Base-by-base conservation (phyloP, 2,888 invertebrate species). In the Folsomia candida region DNA sequence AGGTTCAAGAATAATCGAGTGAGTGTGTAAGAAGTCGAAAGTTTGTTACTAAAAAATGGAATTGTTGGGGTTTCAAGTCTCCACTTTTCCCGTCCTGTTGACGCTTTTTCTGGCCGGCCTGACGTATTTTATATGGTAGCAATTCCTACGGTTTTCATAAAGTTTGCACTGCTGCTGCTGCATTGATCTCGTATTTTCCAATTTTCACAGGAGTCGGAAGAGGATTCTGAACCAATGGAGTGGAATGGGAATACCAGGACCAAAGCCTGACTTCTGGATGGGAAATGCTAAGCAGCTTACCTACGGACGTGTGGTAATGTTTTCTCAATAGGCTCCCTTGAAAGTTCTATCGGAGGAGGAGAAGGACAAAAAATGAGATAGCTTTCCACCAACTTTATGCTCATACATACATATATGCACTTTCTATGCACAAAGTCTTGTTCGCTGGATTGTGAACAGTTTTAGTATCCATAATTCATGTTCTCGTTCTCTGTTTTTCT, bases 231-330 rank as follows among this genome's bases (percentile, higher is more conserved):
- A 63, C 64, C 74, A 77, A 70, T 79, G 79, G 79, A 75, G 77
- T 51, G 72, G 76, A n/a, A 69, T 78, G 72, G 77, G 78, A 4
- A 76, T 79, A 67, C 70, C 70, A 58, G 79, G 79, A 11, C 79
- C 78, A 6, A 70, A 73, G 61, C 79, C 79, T 27, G 74, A 79
- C 71, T 79, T 79, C 68, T 78, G 77, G 78, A 74, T 73, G 62
- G 79, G 79, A 65, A 79, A 79, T 69, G 78, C 75, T 54, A 79
- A 79, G 57, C 74, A 79, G 37, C 67, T 79, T 68, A 74, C 77
- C 59, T 79, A 79, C 68, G 79, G 79, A 24, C 69, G 78, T 67
- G 74, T 72, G 47, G 78, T 79, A 75, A 37, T 68, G 76, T 69
- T 57, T 57, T 57, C 4, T 9, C 37, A 37, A 37, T 37, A 14